phyloP scores from a whole-genome alignment of 2,113 vertebrate species.

The Bambusicola thoracicus region DNA sequence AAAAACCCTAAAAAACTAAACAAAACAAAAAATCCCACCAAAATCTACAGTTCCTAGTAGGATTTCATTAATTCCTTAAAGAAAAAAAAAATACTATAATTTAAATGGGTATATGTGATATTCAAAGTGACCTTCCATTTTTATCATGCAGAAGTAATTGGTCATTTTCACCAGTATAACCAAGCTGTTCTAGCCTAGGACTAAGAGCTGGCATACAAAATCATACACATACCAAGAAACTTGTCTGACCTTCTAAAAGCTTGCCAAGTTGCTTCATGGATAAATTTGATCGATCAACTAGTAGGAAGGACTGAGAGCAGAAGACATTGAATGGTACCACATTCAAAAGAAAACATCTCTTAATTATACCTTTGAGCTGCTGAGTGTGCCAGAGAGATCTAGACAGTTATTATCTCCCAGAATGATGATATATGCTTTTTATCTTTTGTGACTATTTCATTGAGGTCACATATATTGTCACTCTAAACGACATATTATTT shows the following conservation, averaged over 20 bases:
- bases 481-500: not conserved
- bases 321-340: not conserved
- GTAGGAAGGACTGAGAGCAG: not conserved
- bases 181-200: not conserved
- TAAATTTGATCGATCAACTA: not conserved
- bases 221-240: not conserved
- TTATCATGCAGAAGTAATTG: not conserved
- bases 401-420: not conserved
- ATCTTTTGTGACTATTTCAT: not conserved
- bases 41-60: not conserved
- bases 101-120: not conserved
- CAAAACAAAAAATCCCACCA: not conserved
- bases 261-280: not conserved
- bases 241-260: not conserved
- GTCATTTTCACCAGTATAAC: not conserved
- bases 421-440: not conserved
- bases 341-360: not conserved
- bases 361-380: not conserved
- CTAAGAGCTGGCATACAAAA: not conserved
- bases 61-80: not conserved
- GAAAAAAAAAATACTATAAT: not conserved
- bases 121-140: not conserved
- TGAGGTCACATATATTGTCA: not conserved
- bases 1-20: not conserved
- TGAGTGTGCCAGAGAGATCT: not conserved